These are phyloP conservation scores for Percopsis transmontana DNA, from an alignment of 2,113 vertebrate species.

Conservation along the genomic window DNA sequence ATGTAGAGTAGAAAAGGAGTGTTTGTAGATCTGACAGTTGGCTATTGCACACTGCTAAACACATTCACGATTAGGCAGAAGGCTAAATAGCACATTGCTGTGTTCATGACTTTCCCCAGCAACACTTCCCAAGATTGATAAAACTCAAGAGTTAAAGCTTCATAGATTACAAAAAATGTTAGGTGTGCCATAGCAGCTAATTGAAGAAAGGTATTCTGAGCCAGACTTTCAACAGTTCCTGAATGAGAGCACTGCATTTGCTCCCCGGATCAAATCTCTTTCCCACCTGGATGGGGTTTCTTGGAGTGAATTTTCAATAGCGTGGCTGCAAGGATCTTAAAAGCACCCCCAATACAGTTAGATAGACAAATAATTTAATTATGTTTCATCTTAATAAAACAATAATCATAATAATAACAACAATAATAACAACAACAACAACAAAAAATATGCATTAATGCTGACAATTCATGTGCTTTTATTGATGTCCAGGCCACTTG, in stretches of 20 bases:
- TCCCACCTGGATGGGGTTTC: slow-evolving; percentile 16
- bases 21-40: no score
- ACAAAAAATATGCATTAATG: not conserved
- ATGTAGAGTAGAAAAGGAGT: no score
- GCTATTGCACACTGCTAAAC: slow-evolving; percentile 1
- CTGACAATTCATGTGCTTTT: not conserved
- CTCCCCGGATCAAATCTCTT: slow-evolving; percentile 11
- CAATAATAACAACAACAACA: not conserved
- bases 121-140: slow-evolving; percentile 1
- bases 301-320: slow-evolving; percentile 12
- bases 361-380: not conserved
- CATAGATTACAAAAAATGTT: slow-evolving; percentile 2
- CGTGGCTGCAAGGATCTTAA: slow-evolving; percentile 12
- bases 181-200: not conserved
- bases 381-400: not conserved
- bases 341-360: slow-evolving; percentile 14
- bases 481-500: not conserved
- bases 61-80: slow-evolving; percentile 17
- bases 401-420: not conserved
- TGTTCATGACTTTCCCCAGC: slow-evolving; percentile 9
- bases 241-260: slow-evolving; percentile 16
- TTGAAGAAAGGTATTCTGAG: slow-evolving; percentile 19
- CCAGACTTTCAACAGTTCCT: slow-evolving; percentile 22
- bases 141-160: not conserved
- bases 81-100: slow-evolving; percentile 6